Conservation (phyloP, 1,140 invertebrate species). For the Heliconius melpomene region DNA sequence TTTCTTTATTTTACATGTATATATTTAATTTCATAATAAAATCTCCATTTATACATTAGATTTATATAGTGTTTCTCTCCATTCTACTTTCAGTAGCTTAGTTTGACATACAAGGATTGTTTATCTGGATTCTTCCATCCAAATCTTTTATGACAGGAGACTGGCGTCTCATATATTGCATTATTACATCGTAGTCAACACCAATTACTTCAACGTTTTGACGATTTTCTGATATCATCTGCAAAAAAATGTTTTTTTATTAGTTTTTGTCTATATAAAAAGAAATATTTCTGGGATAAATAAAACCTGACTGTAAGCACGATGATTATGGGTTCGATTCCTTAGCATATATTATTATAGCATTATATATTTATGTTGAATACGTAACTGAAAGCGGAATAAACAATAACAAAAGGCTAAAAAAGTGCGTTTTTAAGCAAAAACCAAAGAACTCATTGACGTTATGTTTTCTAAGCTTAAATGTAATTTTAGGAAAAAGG, state of each 20-base stretch:
- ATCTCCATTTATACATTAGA: neutral
- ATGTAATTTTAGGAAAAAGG: too few species aligned
- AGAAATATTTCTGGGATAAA: neutral
- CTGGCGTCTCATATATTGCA: slow-evolving; percentile 53
- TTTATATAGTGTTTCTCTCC: neutral
- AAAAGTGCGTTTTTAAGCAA: too few species aligned
- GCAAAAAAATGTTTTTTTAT: slow-evolving; percentile 6
- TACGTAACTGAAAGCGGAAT: too few species aligned
- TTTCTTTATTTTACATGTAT: neutral
- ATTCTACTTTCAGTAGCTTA: neutral
- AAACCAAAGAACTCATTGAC: too few species aligned
- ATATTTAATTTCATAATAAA: neutral
- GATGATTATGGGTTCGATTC: too few species aligned
- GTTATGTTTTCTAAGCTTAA: too few species aligned
- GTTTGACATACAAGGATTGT: slow-evolving; percentile 52
- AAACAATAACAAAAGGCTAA: too few species aligned
- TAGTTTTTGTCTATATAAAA: neutral
- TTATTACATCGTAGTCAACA: slow-evolving; percentile 61
- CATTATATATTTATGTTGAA: too few species aligned
- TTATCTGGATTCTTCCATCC: slow-evolving; percentile 63
- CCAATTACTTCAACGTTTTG: slow-evolving; percentile 57
- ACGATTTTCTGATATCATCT: slow-evolving; percentile 71
- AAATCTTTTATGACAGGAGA: slow-evolving; percentile 58
- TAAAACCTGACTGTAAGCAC: neutral
- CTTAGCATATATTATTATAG: too few species aligned